A percentile compares a stretch with the other conserved stretches of the same genome.
Conservation (phyloP, 2,888 invertebrate genomes). For the Dorcus parallelipipedus region DNA sequence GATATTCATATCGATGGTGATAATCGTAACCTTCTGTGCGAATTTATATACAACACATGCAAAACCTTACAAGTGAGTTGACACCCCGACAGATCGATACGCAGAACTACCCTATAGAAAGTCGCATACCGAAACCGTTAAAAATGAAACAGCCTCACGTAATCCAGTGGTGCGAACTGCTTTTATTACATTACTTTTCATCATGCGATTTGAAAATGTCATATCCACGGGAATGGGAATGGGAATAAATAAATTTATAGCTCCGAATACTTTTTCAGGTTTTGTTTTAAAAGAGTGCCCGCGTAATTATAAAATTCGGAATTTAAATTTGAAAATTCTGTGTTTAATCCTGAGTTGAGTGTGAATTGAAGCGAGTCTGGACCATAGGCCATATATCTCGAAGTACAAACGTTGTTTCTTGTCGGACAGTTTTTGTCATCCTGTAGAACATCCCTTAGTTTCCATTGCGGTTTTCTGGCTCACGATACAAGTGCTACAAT, state of each 20-base stretch:
- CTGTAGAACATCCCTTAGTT: conserved; percentile 35
- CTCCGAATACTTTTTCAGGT: too few species aligned
- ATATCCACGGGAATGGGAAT: too few species aligned
- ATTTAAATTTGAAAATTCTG: too few species aligned
- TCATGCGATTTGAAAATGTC: background rate
- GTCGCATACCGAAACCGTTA: conserved; percentile 23
- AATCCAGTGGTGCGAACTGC: conserved; percentile 20
- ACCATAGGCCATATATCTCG: conserved; percentile 37
- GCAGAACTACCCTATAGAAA: conserved; percentile 24
- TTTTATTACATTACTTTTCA: conserved; percentile 15
- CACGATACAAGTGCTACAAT: conserved; percentile 35
- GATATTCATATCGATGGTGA: too few species aligned
- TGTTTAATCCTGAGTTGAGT: background rate
- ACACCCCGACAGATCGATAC: conserved; percentile 26
- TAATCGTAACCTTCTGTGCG: background rate
- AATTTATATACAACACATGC: conserved; percentile 7
- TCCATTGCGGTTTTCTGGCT: conserved; percentile 37
- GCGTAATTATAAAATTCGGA: too few species aligned
- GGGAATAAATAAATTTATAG: too few species aligned
- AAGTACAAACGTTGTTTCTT: conserved; percentile 39
- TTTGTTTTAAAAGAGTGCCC: too few species aligned
- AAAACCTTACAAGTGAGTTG: conserved; percentile 25
- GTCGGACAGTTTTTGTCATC: conserved; percentile 38
- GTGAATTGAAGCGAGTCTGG: conserved; percentile 13
- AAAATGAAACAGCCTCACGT: conserved; percentile 25